Percentiles rank a stretch among this genome's conserved stretches.
Evolutionary conservation across 2,797 vertebrate species (phyloP).

Genomic region (Moxostoma hubbsi): DNA sequence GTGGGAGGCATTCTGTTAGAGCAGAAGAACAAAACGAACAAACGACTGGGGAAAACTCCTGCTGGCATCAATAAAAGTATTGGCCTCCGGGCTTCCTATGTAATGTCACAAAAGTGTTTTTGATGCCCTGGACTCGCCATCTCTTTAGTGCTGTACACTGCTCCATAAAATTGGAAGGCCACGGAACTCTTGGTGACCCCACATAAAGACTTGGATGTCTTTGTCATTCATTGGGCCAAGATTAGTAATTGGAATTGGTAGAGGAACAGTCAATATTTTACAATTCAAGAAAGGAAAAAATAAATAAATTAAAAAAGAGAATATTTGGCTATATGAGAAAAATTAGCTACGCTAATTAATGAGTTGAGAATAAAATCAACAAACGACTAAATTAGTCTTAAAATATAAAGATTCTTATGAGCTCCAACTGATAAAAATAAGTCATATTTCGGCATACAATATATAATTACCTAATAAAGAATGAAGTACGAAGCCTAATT

Average conservation of each 20-base stretch:
- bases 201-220: constrained; percentile 34
- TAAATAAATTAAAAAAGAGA: too few relatives aligned
- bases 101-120: constrained; percentile 62
- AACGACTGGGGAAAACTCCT: constrained; percentile 62
- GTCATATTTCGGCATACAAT: background rate
- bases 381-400: constrained; percentile 4
- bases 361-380: too few relatives aligned
- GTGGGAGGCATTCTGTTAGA: constrained; percentile 46
- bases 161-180: constrained; percentile 54
- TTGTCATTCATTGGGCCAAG: constrained; percentile 28
- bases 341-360: background rate
- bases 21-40: constrained; percentile 59
- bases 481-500: background rate
- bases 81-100: constrained; percentile 61
- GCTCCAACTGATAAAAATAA: background rate
- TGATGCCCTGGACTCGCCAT: constrained; percentile 51
- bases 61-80: constrained; percentile 65
- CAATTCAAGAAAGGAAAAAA: too few relatives aligned
- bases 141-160: constrained; percentile 48
- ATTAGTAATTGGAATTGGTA: too few relatives aligned
- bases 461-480: background rate
- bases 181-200: constrained; percentile 57
- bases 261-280: too few relatives aligned
- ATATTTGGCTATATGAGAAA: background rate
- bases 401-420: background rate